Percentiles rank a stretch among this genome's conserved stretches.
These are phyloP conservation scores for Solea senegalensis DNA, from an alignment of 2,113 vertebrate genomes.

Conservation along the genomic window DNA sequence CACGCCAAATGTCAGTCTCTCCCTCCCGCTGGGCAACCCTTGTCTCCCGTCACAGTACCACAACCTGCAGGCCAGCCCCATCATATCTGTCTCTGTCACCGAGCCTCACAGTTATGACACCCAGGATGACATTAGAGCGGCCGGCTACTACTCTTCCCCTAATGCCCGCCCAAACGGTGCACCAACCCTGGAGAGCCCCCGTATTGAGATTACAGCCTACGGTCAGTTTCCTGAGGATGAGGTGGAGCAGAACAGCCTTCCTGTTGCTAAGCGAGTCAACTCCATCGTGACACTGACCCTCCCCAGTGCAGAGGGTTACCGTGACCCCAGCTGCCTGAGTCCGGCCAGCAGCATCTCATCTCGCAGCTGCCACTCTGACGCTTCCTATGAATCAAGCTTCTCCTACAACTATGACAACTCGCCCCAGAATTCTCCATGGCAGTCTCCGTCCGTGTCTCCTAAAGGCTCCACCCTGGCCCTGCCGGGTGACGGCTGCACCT, in stretches of 20 bases:
- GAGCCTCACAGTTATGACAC: slow-evolving; percentile 85
- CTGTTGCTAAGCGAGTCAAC: slow-evolving; percentile 83
- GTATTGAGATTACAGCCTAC: slow-evolving; percentile 97
- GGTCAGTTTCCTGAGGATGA: slow-evolving; percentile 89
- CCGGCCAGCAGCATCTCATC: slow-evolving; percentile 97
- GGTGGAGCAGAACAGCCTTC: slow-evolving; percentile 83
- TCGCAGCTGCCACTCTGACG: slow-evolving; percentile 95
- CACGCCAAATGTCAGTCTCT: slow-evolving; percentile 84
- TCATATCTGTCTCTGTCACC: slow-evolving; percentile 84
- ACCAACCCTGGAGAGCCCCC: slow-evolving; percentile 91
- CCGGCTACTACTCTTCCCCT: slow-evolving; percentile 83
- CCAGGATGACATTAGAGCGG: slow-evolving; percentile 80
- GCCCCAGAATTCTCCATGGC: slow-evolving; percentile 96
- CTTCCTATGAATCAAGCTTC: slow-evolving; percentile 93
- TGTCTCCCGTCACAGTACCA: slow-evolving; percentile 89
- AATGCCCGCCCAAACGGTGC: slow-evolving; percentile 85
- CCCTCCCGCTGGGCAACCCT: slow-evolving; percentile 86
- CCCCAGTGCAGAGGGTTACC: slow-evolving; percentile 89
- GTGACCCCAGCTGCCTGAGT: slow-evolving; percentile 94
- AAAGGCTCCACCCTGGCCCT: slow-evolving; percentile 82
- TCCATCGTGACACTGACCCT: slow-evolving; percentile 91
- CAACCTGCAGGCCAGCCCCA: slow-evolving; percentile 86
- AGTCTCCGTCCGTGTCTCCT: slow-evolving; percentile 94
- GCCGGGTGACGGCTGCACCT: slow-evolving; percentile 79
- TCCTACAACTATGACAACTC: slow-evolving; percentile 92